Evolutionary conservation across 2,113 vertebrate species (phyloP), one percentile per base, ranked within the genome.

Genomic region (Ancistrus triradiatus): DNA sequence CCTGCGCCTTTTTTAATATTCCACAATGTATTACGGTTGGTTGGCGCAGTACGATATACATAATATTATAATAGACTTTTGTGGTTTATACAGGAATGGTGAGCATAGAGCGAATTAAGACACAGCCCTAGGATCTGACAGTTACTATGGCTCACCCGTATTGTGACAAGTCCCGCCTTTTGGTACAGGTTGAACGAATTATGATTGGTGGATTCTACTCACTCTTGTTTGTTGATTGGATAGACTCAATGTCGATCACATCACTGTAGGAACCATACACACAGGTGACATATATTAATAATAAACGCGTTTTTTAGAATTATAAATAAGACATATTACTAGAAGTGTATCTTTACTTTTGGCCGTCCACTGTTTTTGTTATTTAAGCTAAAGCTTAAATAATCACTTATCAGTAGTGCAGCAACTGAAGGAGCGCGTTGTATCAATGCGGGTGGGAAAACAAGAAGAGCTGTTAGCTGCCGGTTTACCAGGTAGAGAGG

Each of bases 361-460:
- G 18, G 1, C 5, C 2, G 2, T 13, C 21, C 6, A 21, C 8
- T n/a, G 8, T 19, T n/a, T 21, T 19, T 21, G 27, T 7, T 33
- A 6, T 0, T 9, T 42, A 14, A 1, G 13, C 17, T 11, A 6
- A 19, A 13, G 7, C 19, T 27, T 4, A 5, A 6, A 11, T 6
- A 15, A 15, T 17, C 5, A 7, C 38, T 9, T 15, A 5, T 8
- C 4, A n/a, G 0, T 19, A 19, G 14, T 4, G 1, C 15, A 17
- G 7, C 6, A n/a, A n/a, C 4, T 43, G 22, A n/a, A 21, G 37
- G 35, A 37, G 21, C 7, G 22, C 8, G 24, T 40, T 13, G 4
- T 13, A n/a, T n/a, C 14, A 7, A 27, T 42, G 42, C 55, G 55
- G 55, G 15, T 58, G 5, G 22, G 37, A 37, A 58, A 58, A 58